A percentile compares a stretch with the other conserved stretches of the same genome.
These are phyloP conservation scores for Paradoxurus hermaphroditus DNA, from an alignment of 2,113 vertebrate species.

Conservation along the genomic window DNA sequence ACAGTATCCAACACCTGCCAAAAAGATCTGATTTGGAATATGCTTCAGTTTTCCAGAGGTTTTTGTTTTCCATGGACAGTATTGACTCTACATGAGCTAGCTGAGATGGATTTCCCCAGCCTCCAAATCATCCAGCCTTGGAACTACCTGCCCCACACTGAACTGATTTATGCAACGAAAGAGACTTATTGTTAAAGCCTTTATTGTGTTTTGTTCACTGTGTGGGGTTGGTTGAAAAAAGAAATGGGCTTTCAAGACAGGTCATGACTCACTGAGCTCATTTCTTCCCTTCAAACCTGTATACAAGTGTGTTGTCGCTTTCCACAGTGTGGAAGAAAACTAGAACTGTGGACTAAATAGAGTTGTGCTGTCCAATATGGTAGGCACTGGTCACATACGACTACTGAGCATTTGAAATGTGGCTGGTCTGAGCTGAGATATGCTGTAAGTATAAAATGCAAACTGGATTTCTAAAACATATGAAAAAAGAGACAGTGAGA, in stretches of 20 bases:
- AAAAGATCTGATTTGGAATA: neutral
- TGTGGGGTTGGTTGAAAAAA: neutral
- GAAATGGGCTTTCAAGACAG: neutral
- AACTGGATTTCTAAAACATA: neutral
- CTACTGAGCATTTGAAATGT: neutral
- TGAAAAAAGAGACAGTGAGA: neutral
- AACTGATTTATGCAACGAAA: neutral
- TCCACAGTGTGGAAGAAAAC: neutral
- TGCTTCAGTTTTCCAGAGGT: neutral
- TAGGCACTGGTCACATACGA: neutral
- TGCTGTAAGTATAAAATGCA: neutral
- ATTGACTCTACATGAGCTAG: neutral
- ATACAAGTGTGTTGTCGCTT: neutral
- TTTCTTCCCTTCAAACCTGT: neutral
- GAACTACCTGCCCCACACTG: neutral
- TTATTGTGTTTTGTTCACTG: neutral
- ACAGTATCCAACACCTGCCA: neutral
- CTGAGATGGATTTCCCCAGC: neutral
- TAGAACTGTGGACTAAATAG: neutral
- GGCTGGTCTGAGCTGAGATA: neutral
- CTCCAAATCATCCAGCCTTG: neutral
- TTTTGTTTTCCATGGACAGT: neutral
- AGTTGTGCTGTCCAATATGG: neutral
- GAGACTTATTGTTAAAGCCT: neutral
- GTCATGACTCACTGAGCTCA: neutral